Conservation (phyloP, 2,888 invertebrate species). For the Ormyrus labotus region DNA sequence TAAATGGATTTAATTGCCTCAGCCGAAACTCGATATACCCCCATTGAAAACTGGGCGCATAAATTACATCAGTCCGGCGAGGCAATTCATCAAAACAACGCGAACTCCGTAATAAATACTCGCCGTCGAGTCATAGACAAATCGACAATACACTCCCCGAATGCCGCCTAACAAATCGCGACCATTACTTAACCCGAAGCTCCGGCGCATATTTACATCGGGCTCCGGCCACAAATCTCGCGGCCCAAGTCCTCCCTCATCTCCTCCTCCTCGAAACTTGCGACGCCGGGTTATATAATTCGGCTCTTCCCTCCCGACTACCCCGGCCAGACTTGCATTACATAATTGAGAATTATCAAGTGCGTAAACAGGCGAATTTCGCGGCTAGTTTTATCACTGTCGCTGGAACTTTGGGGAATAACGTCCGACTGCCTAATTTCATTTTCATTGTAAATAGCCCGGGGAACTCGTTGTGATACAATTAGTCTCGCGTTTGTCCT, state of each 20-base stretch:
- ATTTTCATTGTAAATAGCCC: conserved; percentile 24
- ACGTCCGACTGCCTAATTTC: background rate
- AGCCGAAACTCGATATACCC: too few species aligned
- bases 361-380: conserved; percentile 14
- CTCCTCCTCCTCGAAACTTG: background rate
- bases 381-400: conserved; percentile 6
- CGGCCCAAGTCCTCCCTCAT: background rate
- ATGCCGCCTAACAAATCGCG: conserved; percentile 12
- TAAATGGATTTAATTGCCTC: too few species aligned
- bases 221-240: background rate
- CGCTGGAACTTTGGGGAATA: background rate
- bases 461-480: conserved; percentile 7
- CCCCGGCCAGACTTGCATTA: background rate
- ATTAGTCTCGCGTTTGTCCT: conserved; percentile 25
- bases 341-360: conserved; percentile 44
- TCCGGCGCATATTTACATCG: too few species aligned
- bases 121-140: background rate
- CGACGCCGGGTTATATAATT: background rate
- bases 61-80: too few species aligned
- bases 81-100: too few species aligned
- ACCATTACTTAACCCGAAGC: background rate
- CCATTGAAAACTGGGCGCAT: too few species aligned
- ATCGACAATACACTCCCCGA: background rate
- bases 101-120: background rate
- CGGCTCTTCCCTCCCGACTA: too few species aligned